phyloP scores from a whole-genome alignment of 2,888 invertebrate species.

The Siphlonurus alternatus region DNA sequence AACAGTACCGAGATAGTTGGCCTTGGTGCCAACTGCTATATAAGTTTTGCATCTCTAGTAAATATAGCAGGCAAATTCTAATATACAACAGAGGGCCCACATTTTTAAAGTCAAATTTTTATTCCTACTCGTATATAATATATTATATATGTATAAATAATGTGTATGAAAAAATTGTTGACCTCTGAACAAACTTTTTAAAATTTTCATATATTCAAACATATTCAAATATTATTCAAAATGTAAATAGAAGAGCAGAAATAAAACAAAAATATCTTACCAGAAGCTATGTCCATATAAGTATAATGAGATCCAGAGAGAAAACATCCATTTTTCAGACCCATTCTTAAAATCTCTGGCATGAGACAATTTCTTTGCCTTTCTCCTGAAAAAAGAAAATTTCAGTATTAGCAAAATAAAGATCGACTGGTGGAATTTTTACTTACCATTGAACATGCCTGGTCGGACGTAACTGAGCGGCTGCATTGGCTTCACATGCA shows the following conservation, averaged over 20 bases:
- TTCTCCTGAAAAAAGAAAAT: neutral
- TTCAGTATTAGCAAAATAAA: no score
- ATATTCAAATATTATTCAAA: neutral
- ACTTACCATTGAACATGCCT: conserved; percentile 1
- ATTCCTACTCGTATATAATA: no score
- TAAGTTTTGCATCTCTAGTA: no score
- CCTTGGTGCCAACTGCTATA: neutral
- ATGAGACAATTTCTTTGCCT: neutral
- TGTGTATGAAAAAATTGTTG: no score
- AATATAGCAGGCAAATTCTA: no score
- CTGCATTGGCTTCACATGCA: conserved; percentile 81
- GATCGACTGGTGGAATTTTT: no score
- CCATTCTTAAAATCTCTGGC: neutral
- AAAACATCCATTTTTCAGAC: neutral
- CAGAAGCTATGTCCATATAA: conserved; percentile 22
- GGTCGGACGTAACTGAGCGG: conserved; percentile 35
- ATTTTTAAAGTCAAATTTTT: no score
- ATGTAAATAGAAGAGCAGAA: neutral
- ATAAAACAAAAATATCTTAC: conserved; percentile 20
- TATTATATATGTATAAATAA: no score
- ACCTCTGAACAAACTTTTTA: no score
- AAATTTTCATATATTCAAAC: neutral
- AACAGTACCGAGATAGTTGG: neutral
- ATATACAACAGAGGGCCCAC: no score
- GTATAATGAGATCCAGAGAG: conserved; percentile 17